A percentile compares a stretch with the other conserved stretches of the same genome.
These are phyloP conservation scores for Dryadula phaetusa DNA, from an alignment of 2,888 invertebrate genomes.

Conservation along the genomic window DNA sequence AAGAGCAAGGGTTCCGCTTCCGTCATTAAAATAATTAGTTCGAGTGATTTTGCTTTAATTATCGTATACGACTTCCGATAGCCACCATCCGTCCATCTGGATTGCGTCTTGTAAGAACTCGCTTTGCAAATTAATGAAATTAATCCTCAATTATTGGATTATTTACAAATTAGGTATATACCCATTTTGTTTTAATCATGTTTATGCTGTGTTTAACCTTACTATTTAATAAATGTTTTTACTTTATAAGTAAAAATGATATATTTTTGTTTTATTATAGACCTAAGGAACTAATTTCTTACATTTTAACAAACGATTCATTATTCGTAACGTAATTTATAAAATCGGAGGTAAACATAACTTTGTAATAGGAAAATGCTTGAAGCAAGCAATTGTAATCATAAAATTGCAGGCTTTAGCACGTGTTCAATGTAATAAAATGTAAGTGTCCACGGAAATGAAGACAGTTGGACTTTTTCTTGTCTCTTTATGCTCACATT, in stretches of 20 bases:
- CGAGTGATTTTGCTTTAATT: conserved; percentile 76
- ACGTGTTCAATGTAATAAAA: conserved; percentile 41
- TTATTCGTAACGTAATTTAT: background rate
- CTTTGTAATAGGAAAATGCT: conserved; percentile 6
- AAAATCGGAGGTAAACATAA: background rate
- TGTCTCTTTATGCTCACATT: conserved; percentile 34
- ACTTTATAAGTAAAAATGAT: background rate
- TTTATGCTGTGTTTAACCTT: background rate
- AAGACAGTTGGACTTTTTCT: conserved; percentile 45
- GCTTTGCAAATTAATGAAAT: conserved; percentile 33
- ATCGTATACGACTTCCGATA: conserved; percentile 69
- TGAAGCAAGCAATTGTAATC: conserved; percentile 6
- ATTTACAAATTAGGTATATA: background rate
- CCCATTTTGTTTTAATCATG: background rate
- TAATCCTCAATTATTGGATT: conserved; percentile 23
- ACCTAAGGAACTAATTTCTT: background rate
- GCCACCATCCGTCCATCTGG: conserved; percentile 58
- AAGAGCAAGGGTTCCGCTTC: conserved; percentile 72
- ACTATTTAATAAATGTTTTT: background rate
- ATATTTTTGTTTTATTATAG: background rate
- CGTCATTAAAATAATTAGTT: conserved; percentile 80
- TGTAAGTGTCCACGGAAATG: conserved; percentile 43
- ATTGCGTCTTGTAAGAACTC: conserved; percentile 33
- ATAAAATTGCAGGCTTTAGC: conserved; percentile 34
- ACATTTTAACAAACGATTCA: background rate